Conservation (phyloP, 2,888 invertebrate genomes). For the Trisateles emortualis region DNA sequence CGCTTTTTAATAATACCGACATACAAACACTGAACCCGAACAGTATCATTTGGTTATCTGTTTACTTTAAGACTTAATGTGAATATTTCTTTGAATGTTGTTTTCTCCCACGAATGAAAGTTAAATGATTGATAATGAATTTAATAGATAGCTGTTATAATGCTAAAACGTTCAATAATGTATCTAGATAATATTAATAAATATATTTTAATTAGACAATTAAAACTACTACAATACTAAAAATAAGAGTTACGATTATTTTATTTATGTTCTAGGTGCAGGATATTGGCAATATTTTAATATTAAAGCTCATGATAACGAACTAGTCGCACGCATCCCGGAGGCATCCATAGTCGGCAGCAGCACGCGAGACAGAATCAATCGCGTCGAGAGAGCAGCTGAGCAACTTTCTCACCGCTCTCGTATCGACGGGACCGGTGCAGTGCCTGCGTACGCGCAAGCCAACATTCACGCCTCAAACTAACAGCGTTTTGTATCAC, state of each 20-base stretch:
- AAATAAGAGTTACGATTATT: too few species aligned
- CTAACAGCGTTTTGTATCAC: slow-evolving; percentile 36
- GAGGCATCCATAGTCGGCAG: slow-evolving; percentile 48
- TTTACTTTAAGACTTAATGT: slow-evolving; percentile 19
- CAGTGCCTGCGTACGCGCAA: slow-evolving; percentile 44
- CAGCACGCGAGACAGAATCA: slow-evolving; percentile 64
- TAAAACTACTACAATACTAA: too few species aligned
- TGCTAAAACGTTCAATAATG: neutral
- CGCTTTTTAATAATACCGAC: slow-evolving; percentile 28
- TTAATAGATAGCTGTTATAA: neutral
- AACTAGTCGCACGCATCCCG: slow-evolving; percentile 36
- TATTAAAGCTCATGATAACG: slow-evolving; percentile 4
- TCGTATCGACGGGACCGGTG: slow-evolving; percentile 68
- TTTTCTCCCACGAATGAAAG: slow-evolving; percentile 8
- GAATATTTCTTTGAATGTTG: slow-evolving; percentile 4
- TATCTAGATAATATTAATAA: neutral
- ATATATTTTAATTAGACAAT: neutral
- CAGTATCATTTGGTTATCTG: slow-evolving; percentile 14
- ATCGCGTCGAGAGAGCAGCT: slow-evolving; percentile 74
- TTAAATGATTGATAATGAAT: too few species aligned
- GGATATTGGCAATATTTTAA: neutral
- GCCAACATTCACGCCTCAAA: slow-evolving; percentile 43
- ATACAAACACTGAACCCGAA: slow-evolving; percentile 12
- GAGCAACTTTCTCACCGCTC: slow-evolving; percentile 79
- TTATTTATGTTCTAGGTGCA: too few species aligned